Evolutionary conservation across 2,888 invertebrate genomes (phyloP).

Genomic region (Parochlus steinenii): DNA sequence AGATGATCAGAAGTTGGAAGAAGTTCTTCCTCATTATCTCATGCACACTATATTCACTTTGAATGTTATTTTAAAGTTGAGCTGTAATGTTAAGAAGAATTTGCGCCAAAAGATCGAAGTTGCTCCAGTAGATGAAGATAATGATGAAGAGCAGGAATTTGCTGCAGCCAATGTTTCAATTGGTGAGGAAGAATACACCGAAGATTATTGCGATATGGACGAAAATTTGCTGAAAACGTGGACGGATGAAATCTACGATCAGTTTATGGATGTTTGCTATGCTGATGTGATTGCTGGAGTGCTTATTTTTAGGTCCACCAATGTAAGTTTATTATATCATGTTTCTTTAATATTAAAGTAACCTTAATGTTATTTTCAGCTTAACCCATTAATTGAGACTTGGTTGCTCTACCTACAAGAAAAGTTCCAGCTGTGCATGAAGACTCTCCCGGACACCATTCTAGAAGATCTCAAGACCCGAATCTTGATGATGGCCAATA

Average conservation of each 20-base stretch:
- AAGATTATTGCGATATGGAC: conserved; percentile 24
- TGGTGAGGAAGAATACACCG: conserved; percentile 22
- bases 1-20: neutral
- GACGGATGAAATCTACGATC: conserved; percentile 20
- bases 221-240: conserved; percentile 23
- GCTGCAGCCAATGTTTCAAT: too few relatives aligned
- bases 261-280: conserved; percentile 20
- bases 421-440: conserved; percentile 19
- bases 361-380: too few relatives aligned
- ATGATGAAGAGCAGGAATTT: conserved; percentile 12
- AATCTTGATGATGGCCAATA: conserved; percentile 18
- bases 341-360: too few relatives aligned
- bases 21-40: neutral
- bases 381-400: conserved; percentile 15
- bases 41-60: conserved; percentile 10
- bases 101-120: conserved; percentile 12
- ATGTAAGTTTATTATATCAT: too few relatives aligned
- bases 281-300: conserved; percentile 20
- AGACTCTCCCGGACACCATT: conserved; percentile 18
- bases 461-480: conserved; percentile 19
- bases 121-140: conserved; percentile 12
- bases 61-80: conserved; percentile 21
- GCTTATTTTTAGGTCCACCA: conserved; percentile 14
- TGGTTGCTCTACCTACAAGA: conserved; percentile 20
- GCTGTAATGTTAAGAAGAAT: conserved; percentile 17